A percentile compares a stretch with the other conserved stretches of the same genome.
phyloP scores from a whole-genome alignment of 2,797 vertebrate species.

The Sardinella longiceps region DNA sequence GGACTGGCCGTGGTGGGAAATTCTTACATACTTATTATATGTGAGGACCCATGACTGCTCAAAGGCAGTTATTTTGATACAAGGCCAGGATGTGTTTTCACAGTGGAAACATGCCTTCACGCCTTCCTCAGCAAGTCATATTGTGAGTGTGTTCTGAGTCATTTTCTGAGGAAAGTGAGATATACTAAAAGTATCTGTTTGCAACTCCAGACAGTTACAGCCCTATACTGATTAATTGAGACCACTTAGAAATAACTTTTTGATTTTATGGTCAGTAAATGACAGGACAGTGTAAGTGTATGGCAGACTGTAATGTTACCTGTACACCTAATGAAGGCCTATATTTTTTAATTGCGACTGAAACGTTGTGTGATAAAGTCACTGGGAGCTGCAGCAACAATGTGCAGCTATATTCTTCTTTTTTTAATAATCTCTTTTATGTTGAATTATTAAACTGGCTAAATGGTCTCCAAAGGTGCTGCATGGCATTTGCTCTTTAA shows the following conservation, averaged over 20 bases:
- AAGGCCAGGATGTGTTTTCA: neutral
- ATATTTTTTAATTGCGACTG: no score
- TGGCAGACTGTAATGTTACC: neutral
- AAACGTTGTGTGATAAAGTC: no score
- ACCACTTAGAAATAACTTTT: no score
- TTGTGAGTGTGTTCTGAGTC: neutral
- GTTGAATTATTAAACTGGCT: neutral
- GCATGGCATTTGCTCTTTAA: neutral
- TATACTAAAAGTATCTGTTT: neutral
- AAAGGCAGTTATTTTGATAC: neutral
- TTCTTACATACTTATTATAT: neutral
- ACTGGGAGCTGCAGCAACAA: no score
- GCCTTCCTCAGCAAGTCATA: neutral
- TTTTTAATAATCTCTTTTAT: no score
- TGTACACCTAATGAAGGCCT: no score
- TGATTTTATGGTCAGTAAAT: neutral
- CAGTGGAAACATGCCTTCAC: neutral
- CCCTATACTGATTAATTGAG: no score
- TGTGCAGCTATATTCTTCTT: no score
- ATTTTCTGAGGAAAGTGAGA: neutral
- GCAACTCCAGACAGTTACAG: neutral
- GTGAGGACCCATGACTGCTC: neutral
- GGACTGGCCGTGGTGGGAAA: neutral
- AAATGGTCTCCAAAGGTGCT: neutral
- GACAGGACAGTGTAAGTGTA: neutral